A percentile compares a stretch with the other conserved stretches of the same genome.
Evolutionary conservation across 2,888 invertebrate genomes (phyloP).

Genomic region (Andrena bicolor): DNA sequence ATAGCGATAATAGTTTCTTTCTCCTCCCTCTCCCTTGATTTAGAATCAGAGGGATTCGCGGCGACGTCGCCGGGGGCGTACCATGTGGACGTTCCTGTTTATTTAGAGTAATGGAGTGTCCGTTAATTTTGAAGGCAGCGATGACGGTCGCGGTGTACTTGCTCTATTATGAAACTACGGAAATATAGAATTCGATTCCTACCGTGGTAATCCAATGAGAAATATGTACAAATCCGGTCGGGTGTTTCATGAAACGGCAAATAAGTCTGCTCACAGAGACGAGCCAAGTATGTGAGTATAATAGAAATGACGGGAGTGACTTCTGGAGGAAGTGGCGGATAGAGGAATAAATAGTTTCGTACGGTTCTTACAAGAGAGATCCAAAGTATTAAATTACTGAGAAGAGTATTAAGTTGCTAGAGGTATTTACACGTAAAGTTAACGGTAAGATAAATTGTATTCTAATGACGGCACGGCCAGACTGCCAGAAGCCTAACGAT

Average conservation of each 20-base stretch:
- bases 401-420: constrained; percentile 53
- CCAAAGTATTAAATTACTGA: constrained; percentile 58
- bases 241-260: background rate
- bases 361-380: constrained; percentile 39
- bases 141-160: background rate
- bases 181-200: constrained; percentile 6
- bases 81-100: constrained; percentile 28
- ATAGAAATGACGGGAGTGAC: background rate
- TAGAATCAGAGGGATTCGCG: background rate
- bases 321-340: background rate
- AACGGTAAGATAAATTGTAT: constrained; percentile 49
- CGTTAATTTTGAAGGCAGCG: background rate
- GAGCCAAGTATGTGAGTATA: background rate
- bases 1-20: constrained; percentile 6
- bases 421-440: constrained; percentile 48
- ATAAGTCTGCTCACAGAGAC: background rate
- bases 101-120: constrained; percentile 6
- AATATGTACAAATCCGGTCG: constrained; percentile 3
- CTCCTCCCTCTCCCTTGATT: background rate
- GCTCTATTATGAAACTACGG: background rate
- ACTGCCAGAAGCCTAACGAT: constrained; percentile 38
- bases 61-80: background rate
- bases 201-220: background rate
- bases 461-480: constrained; percentile 28
- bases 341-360: constrained; percentile 35